Percentiles rank a stretch among this genome's conserved stretches.
Evolutionary conservation across 92 coral and sea anemone genomes (phyloP).

Genomic region (Porites divaricata): DNA sequence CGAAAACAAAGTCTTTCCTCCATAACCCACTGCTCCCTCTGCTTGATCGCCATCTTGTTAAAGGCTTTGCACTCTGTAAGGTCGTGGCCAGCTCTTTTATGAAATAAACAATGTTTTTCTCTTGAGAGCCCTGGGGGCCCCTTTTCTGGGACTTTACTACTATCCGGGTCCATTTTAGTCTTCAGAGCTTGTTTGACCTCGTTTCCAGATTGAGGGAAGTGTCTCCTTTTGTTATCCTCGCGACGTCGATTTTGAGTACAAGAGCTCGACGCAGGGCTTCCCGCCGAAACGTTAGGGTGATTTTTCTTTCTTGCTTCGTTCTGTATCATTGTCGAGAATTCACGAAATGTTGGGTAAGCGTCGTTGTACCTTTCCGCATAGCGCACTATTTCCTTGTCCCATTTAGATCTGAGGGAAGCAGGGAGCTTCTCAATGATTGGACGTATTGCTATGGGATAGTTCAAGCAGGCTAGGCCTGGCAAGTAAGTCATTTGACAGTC

Average conservation of each 20-base stretch:
- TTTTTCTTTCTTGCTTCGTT: constrained; percentile 48
- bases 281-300: constrained; percentile 45
- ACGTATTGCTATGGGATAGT: constrained; percentile 48
- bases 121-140: background rate
- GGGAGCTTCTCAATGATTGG: constrained; percentile 31
- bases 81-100: constrained; percentile 31
- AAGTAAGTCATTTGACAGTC: constrained; percentile 45
- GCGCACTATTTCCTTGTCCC: constrained; percentile 46
- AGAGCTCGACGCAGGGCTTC: background rate
- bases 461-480: constrained; percentile 59
- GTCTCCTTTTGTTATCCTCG: constrained; percentile 10
- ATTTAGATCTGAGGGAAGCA: constrained; percentile 6
- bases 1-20: constrained; percentile 51
- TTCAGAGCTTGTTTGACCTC: constrained; percentile 15
- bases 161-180: background rate
- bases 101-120: constrained; percentile 17
- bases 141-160: background rate
- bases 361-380: constrained; percentile 40
- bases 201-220: background rate
- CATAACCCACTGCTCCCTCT: constrained; percentile 27
- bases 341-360: constrained; percentile 40
- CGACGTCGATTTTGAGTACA: background rate
- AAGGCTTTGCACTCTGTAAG: constrained; percentile 48
- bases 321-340: constrained; percentile 43
- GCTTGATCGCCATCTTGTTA: constrained; percentile 24